These are phyloP conservation scores for Lymantria dispar DNA, from an alignment of 2,888 invertebrate genomes.

Conservation along the genomic window DNA sequence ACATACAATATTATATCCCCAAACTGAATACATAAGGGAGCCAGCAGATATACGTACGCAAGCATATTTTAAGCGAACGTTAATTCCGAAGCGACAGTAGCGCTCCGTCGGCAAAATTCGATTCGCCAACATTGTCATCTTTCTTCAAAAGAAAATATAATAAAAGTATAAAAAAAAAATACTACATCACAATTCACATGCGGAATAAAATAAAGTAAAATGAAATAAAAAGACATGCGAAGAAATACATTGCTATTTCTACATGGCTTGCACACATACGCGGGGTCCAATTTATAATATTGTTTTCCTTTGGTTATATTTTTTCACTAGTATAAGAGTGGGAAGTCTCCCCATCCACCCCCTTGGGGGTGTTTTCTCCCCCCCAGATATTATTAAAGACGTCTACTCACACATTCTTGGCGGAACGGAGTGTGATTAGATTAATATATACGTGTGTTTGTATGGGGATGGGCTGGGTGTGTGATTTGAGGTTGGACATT, in stretches of 20 bases:
- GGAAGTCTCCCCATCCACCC: slow-evolving; percentile 25
- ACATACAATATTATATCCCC: slow-evolving; percentile 15
- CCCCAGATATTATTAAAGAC: slow-evolving; percentile 82
- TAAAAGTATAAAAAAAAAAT: slow-evolving; percentile 60
- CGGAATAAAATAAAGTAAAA: slow-evolving; percentile 74
- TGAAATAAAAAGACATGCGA: slow-evolving; percentile 69
- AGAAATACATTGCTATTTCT: slow-evolving; percentile 57
- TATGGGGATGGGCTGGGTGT: slow-evolving; percentile 19
- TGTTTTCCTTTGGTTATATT: slow-evolving; percentile 82
- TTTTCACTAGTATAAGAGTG: slow-evolving; percentile 75
- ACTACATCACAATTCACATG: slow-evolving; percentile 54
- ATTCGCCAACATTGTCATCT: slow-evolving; percentile 37
- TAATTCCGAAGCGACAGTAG: slow-evolving; percentile 27
- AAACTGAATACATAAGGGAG: slow-evolving; percentile 13
- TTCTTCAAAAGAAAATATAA: slow-evolving; percentile 52
- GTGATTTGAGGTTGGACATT: slow-evolving; percentile 40
- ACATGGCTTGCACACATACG: slow-evolving; percentile 52
- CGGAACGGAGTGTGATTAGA: slow-evolving; percentile 78
- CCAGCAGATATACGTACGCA: slow-evolving; percentile 13
- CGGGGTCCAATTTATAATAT: slow-evolving; percentile 79
- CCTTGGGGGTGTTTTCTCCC: slow-evolving; percentile 32
- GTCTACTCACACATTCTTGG: slow-evolving; percentile 79
- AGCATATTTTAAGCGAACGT: slow-evolving; percentile 32
- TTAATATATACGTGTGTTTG: slow-evolving; percentile 68
- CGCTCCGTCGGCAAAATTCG: slow-evolving; percentile 30